Base-by-base conservation (phyloP, 2,888 invertebrate species). In the Leptinotarsa rubiginosa region DNA sequence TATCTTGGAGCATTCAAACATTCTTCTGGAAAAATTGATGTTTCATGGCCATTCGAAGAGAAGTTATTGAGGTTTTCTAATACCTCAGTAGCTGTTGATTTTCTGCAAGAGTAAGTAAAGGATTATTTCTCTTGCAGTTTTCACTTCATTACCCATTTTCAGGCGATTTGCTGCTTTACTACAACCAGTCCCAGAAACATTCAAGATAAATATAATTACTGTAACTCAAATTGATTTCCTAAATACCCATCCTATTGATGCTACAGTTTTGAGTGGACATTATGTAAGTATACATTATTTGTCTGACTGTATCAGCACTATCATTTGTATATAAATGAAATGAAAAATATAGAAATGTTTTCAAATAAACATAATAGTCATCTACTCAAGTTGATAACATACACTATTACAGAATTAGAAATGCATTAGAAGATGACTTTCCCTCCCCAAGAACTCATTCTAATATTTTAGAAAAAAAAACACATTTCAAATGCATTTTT, bases 281-380 rank as follows among this genome's bases (percentile, higher is more conserved):
- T 85, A 85, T 79, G 88, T 88, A 83, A 84, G 86, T 85, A 69
- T 47, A 59, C 64, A 22, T 41, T 41, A 41, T 41, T 41, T 10
- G 41, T 10, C 7, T 31, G 25, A 5, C 25, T 5, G 1, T 31
- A 31, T 31, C 1, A 31, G 31, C 7, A 31, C 31, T 31, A 31
- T 31, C 7, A 7, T 41, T 41, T 0, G 41, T 41, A 10, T 41
- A 41, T 41, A 10, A 31, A 10, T 41, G 10, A 41, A 41, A 41
- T 41, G 41, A 41, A 41, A 41, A 41, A 41, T 41, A 41, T 41
- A 41, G 2, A 41, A 10, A 10, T 41, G 10, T 41, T 41, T 41
- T 41, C 10, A 31, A 31, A 10, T 31, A 31, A 31, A 31, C 31
- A 12, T 41, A 41, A 41, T 41, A 41, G 41, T 41, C 10, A 41